Base-by-base conservation (phyloP, 2,888 invertebrate genomes). In the Rhingia campestris region DNA sequence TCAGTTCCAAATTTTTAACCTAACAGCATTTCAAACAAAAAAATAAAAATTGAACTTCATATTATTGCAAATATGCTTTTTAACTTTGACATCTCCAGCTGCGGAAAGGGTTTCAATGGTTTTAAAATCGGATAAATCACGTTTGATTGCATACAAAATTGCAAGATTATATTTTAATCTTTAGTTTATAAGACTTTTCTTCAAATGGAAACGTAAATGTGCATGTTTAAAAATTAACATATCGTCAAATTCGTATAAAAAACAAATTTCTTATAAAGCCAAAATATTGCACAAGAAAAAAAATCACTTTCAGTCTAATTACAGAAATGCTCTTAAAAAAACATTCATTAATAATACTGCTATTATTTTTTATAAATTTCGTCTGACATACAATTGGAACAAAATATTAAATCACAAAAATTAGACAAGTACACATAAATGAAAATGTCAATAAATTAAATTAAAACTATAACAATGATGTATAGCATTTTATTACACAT, bases 401-500 rank as follows among this genome's bases (percentile, higher is more conserved):
- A 49, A 49, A 49, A 22, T 7, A 22, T 35, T 32, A 12, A 41
- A 61, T 7, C 14, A 33, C 41, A 56, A 58, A 79, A 79, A 33
- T 45, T 22, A 22, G 22, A 73, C 22, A 35, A 43, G 12, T 54
- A 49, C 35, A 39, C 1, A 37, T 58, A 22, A 75, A 47, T 10
- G 51, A 37, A 67, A 49, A 45, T 37, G 22, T 12, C 54, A 32
- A 51, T 9, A 6, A 61, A 54, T 81, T 37, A 61, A 35, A 58
- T 47, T 58, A 54, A 75, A 75, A 22, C 22, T 41, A 41, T 61
- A 53, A 81, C 39, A 9, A 43, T 51, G 43, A 22, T 39, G 35
- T 37, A 56, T 63, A 75, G 86, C 56, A 87, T 89, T 89, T 89
- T 89, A 88, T 89, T 87, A 89, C 88, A 89, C 86, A 73, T 33